These are phyloP conservation scores for Porites lobata DNA, from an alignment of 92 coral and sea anemone genomes.

Conservation along the genomic window DNA sequence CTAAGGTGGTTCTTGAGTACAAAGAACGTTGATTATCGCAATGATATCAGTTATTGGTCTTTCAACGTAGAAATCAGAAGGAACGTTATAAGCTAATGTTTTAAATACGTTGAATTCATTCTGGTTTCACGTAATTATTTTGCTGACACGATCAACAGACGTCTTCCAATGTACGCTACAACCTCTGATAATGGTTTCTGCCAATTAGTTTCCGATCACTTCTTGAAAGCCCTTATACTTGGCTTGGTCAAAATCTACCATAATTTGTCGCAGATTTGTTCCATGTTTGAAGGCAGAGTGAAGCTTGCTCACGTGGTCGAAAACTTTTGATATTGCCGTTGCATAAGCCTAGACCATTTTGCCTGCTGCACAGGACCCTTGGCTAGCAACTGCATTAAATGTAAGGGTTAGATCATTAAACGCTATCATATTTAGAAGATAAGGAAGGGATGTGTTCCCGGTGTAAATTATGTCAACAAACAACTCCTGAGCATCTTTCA, in stretches of 20 bases:
- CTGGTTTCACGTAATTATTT: constrained; percentile 30
- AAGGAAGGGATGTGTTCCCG: constrained; percentile 34
- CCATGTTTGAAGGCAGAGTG: constrained; percentile 56
- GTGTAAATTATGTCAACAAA: constrained; percentile 53
- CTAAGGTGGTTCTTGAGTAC: constrained; percentile 10
- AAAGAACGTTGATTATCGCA: constrained; percentile 24
- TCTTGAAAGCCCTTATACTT: constrained; percentile 56
- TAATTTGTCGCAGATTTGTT: constrained; percentile 42
- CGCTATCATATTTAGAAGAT: constrained; percentile 48
- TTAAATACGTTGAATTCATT: constrained; percentile 29
- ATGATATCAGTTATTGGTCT: constrained; percentile 11
- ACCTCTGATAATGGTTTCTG: constrained; percentile 43
- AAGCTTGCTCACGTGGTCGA: constrained; percentile 27
- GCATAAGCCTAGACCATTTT: constrained; percentile 67
- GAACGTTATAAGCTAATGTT: not conserved
- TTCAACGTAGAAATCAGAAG: constrained; percentile 3
- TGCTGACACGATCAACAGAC: constrained; percentile 48
- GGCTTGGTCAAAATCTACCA: constrained; percentile 71
- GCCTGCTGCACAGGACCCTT: constrained; percentile 51
- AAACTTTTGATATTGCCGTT: constrained; percentile 46
- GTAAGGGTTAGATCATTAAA: constrained; percentile 28
- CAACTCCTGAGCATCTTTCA: constrained; percentile 11
- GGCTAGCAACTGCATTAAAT: constrained; percentile 52
- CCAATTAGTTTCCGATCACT: constrained; percentile 15
- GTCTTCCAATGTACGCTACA: constrained; percentile 63